A percentile compares a stretch with the other conserved stretches of the same genome.
Conservation (phyloP, 2,113 vertebrate genomes). For the Choloepus hoffmanni region DNA sequence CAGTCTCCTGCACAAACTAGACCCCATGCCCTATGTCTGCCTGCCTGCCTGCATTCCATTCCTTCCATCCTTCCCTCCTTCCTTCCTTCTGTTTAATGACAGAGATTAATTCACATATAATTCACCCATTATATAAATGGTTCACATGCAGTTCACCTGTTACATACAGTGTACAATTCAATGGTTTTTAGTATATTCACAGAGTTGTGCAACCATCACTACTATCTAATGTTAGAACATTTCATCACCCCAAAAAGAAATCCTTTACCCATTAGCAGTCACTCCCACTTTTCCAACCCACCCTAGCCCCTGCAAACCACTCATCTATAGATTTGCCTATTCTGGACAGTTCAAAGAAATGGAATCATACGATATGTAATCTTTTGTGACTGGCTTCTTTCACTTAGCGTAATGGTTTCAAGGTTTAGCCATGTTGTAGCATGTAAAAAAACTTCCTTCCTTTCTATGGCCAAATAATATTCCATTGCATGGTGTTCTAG, state of each 20-base stretch:
- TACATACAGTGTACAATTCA: too few species aligned
- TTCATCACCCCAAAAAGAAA: background rate
- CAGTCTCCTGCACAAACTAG: background rate
- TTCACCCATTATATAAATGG: background rate
- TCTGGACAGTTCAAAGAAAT: background rate
- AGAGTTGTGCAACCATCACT: fast-evolving
- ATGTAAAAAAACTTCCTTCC: fast-evolving
- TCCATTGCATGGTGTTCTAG: too few species aligned
- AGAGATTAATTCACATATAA: background rate
- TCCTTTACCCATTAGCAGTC: background rate
- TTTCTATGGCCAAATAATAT: background rate
- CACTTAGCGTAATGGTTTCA: background rate
- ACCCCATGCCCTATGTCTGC: background rate
- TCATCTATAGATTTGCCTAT: background rate
- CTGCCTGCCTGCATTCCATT: fast-evolving
- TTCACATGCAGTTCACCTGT: background rate
- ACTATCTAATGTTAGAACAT: background rate
- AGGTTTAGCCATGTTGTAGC: background rate
- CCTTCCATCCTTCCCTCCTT: background rate
- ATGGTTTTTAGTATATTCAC: background rate
- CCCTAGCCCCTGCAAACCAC: background rate
- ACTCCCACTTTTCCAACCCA: too few species aligned
- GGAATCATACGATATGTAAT: background rate
- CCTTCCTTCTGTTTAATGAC: background rate
- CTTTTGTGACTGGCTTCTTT: background rate